Evolutionary conservation across 2,113 vertebrate species (phyloP).

Genomic region (Ovis canadensis): DNA sequence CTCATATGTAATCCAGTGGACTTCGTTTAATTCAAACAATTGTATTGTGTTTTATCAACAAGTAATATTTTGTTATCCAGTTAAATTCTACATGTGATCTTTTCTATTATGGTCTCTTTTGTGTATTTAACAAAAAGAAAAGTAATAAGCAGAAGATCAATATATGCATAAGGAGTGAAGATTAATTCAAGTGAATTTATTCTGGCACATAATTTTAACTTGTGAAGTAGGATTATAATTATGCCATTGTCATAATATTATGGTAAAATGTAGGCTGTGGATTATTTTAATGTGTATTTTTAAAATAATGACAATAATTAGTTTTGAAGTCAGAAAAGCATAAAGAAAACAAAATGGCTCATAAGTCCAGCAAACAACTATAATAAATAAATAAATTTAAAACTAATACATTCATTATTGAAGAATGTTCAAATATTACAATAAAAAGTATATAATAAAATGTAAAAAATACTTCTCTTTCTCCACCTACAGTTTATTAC

Average conservation of each 20-base stretch:
- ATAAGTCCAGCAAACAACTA: neutral
- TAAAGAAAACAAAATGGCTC: neutral
- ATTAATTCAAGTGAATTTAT: neutral
- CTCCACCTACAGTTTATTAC: neutral
- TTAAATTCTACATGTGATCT: neutral
- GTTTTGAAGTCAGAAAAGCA: neutral
- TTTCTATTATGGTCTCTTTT: neutral
- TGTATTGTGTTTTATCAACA: neutral
- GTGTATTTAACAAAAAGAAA: neutral
- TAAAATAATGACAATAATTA: neutral
- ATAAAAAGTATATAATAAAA: neutral
- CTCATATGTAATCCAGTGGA: neutral
- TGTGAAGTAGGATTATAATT: neutral
- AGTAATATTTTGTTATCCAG: neutral
- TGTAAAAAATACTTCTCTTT: neutral
- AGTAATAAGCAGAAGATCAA: neutral
- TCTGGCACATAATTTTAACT: constrained; percentile 10
- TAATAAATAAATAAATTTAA: neutral
- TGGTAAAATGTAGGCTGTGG: neutral
- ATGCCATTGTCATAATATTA: neutral
- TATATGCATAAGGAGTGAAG: neutral
- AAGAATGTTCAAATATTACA: neutral
- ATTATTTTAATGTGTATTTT: neutral
- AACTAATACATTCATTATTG: neutral
- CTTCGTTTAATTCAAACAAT: neutral